A percentile compares a stretch with the other conserved stretches of the same genome.
Conservation (phyloP, 2,113 vertebrate species). For the Ancistrus triradiatus region DNA sequence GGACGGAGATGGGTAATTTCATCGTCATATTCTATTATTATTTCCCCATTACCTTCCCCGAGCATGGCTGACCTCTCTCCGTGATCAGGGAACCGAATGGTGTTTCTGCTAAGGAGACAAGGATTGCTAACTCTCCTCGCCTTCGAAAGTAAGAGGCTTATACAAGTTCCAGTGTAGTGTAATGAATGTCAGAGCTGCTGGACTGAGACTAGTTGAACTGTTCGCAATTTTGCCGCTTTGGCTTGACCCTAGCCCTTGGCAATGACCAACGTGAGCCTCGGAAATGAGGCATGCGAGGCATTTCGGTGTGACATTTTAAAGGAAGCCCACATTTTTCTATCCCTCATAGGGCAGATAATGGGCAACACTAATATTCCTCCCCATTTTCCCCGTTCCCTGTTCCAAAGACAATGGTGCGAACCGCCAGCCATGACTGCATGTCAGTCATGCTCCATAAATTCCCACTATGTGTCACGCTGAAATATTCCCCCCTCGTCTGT, state of each 20-base stretch:
- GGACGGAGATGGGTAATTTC: conserved; percentile 67
- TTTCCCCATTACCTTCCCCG: conserved; percentile 66
- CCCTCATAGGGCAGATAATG: conserved; percentile 32
- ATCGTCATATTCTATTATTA: conserved; percentile 66
- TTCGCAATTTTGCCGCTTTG: neutral
- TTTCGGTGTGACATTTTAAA: conserved; percentile 26
- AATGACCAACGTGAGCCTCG: conserved; percentile 8
- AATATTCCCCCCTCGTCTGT: conserved; percentile 56
- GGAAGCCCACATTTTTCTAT: conserved; percentile 26
- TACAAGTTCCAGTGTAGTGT: neutral
- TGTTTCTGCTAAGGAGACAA: conserved; percentile 33
- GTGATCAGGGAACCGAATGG: conserved; percentile 17
- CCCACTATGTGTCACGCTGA: conserved; percentile 47
- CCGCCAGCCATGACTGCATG: conserved; percentile 58
- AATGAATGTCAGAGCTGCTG: neutral
- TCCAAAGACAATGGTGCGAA: conserved; percentile 49
- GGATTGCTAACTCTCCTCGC: conserved; percentile 17
- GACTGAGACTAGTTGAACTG: neutral
- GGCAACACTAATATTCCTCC: conserved; percentile 26
- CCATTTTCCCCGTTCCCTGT: conserved; percentile 41
- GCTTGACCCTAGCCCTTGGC: conserved; percentile 11
- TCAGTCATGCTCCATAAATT: conserved; percentile 61
- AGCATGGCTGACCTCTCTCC: conserved; percentile 50
- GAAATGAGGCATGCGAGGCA: conserved; percentile 31
- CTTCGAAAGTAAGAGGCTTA: neutral